These are phyloP conservation scores for Magallana angulata DNA, from an alignment of 1,140 invertebrate genomes.

Conservation along the genomic window DNA sequence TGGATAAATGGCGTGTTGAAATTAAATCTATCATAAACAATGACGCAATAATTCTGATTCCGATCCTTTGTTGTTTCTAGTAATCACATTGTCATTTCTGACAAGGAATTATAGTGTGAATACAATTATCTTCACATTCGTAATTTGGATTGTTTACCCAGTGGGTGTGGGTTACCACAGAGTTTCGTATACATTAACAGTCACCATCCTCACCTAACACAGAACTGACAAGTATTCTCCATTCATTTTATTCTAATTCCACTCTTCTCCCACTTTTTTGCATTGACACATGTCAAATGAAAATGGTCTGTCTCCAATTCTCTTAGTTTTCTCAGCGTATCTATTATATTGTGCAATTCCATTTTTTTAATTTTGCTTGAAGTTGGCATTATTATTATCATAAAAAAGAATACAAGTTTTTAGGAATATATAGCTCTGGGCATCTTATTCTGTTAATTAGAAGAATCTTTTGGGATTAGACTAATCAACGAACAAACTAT, in stretches of 20 bases:
- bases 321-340: background rate
- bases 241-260: constrained; percentile 2
- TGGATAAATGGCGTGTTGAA: no score
- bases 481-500: constrained; percentile 33
- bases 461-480: background rate
- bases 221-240: background rate
- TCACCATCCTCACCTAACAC: background rate
- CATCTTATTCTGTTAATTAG: constrained; percentile 7
- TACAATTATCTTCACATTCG: no score
- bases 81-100: no score
- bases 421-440: background rate
- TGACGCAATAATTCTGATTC: no score
- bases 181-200: background rate
- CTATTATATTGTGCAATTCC: background rate
- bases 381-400: constrained; percentile 2
- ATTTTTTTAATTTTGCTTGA: background rate
- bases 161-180: background rate
- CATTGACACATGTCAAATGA: background rate
- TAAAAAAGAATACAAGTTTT: background rate
- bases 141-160: background rate
- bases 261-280: background rate
- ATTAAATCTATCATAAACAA: no score
- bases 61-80: no score
- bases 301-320: background rate
- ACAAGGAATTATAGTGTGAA: no score